Percentiles rank a stretch among this genome's conserved stretches.
Conservation (phyloP, 2,888 invertebrate species). For the Petrolisthes manimaculis region DNA sequence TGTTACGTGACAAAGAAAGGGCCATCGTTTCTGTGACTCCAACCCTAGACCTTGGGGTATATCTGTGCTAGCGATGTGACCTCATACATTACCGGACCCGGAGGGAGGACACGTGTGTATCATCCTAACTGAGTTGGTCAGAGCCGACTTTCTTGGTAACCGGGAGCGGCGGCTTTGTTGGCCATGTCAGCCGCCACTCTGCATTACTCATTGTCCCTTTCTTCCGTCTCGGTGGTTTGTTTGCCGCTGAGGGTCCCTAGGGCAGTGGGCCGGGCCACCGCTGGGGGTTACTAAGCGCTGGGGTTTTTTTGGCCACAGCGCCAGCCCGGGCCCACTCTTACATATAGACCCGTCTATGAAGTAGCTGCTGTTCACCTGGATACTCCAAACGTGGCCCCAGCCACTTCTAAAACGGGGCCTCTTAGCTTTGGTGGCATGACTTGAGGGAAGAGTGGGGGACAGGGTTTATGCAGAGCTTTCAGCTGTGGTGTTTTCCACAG, state of each 20-base stretch:
- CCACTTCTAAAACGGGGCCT: slow-evolving; percentile 35
- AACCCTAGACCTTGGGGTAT: slow-evolving; percentile 57
- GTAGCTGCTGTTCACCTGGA: slow-evolving; percentile 15
- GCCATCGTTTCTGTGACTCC: slow-evolving; percentile 61
- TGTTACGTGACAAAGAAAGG: slow-evolving; percentile 65
- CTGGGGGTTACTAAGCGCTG: slow-evolving; percentile 41
- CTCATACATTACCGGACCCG: slow-evolving; percentile 63
- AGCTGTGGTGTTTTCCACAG: slow-evolving; percentile 66
- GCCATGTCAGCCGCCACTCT: slow-evolving; percentile 51
- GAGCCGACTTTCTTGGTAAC: slow-evolving; percentile 64
- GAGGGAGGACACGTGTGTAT: slow-evolving; percentile 53
- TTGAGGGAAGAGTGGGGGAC: slow-evolving; percentile 39
- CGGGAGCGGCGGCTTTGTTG: slow-evolving; percentile 50
- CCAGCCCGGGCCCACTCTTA: slow-evolving; percentile 50
- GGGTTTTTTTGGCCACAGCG: slow-evolving; percentile 43
- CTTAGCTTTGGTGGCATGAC: slow-evolving; percentile 61
- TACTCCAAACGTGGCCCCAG: slow-evolving; percentile 2
- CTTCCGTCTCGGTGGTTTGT: slow-evolving; percentile 62
- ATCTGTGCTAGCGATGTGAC: slow-evolving; percentile 51
- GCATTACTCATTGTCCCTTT: slow-evolving; percentile 61
- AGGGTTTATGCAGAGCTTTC: slow-evolving; percentile 64
- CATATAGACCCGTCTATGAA: slow-evolving; percentile 39
- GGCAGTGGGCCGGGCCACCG: slow-evolving; percentile 50
- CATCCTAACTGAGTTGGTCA: slow-evolving; percentile 53
- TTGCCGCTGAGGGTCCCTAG: slow-evolving; percentile 61